phyloP scores from a whole-genome alignment of 2,888 invertebrate species.

The Brachylomia viminalis region DNA sequence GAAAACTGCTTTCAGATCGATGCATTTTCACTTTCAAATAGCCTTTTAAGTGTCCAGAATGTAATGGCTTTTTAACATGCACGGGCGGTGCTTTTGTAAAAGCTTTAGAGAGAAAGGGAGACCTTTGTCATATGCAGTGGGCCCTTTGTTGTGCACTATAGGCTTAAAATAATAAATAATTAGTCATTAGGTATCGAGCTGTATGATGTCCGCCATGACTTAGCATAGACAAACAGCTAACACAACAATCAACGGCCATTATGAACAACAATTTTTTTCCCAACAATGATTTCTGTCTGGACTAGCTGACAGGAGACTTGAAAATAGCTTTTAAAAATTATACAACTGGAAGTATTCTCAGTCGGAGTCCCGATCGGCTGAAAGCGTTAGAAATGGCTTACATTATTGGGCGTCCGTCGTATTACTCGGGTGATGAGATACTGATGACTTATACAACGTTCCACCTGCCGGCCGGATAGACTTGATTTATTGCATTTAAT shows the following conservation, averaged over 20 bases:
- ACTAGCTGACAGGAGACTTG: constrained; percentile 17
- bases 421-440: constrained; percentile 39
- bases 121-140: too few species aligned
- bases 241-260: background rate
- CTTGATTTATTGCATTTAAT: constrained; percentile 6
- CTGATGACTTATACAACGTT: constrained; percentile 43
- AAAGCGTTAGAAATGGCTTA: constrained; percentile 44
- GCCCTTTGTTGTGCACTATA: too few species aligned
- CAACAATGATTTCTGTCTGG: background rate
- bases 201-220: background rate
- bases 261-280: background rate
- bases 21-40: constrained; percentile 29
- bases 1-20: constrained; percentile 23
- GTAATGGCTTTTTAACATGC: constrained; percentile 24
- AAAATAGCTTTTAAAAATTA: constrained; percentile 46
- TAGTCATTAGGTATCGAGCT: background rate
- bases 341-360: constrained; percentile 53
- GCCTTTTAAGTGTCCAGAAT: constrained; percentile 13
- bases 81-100: background rate
- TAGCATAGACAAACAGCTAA: background rate
- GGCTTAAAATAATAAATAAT: too few species aligned
- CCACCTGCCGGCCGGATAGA: constrained; percentile 18
- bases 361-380: constrained; percentile 27
- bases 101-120: too few species aligned
- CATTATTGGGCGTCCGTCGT: constrained; percentile 22